Evolutionary conservation across 2,797 vertebrate genomes (phyloP).

Genomic region (Gymnocypris eckloni): DNA sequence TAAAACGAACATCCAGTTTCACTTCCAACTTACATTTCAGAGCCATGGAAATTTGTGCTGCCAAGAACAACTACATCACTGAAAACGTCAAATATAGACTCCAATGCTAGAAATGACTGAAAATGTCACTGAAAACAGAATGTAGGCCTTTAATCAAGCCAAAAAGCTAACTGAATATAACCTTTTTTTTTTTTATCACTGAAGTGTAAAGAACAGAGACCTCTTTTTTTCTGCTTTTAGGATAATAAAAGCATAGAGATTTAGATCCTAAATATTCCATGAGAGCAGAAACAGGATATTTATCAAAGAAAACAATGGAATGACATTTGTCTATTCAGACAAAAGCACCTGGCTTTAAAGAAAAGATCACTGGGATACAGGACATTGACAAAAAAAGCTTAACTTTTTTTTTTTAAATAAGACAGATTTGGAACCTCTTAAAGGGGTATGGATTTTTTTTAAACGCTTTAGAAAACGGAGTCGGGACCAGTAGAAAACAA

Average conservation of each 20-base stretch:
- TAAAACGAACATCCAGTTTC: background rate
- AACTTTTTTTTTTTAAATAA: background rate
- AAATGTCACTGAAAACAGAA: background rate
- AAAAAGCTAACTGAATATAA: background rate
- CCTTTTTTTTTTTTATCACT: background rate
- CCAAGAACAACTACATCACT: background rate
- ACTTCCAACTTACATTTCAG: background rate
- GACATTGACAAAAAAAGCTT: background rate
- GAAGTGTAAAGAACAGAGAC: background rate
- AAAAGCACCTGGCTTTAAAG: background rate
- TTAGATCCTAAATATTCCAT: background rate
- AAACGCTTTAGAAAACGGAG: too few relatives aligned
- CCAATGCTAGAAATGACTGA: background rate
- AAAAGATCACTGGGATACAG: background rate
- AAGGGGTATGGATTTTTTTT: too few relatives aligned
- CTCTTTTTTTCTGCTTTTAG: background rate
- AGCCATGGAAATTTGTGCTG: background rate
- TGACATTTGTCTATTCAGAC: background rate
- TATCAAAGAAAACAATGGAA: background rate
- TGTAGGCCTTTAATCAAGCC: background rate
- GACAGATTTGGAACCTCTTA: background rate
- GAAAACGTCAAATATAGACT: conserved; percentile 12
- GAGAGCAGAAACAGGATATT: background rate
- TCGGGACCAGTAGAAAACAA: too few relatives aligned
- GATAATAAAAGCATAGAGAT: background rate